Percentiles rank a stretch among this genome's conserved stretches.
phyloP scores from a whole-genome alignment of 2,113 vertebrate genomes.

The Oreocharis arfaki region DNA sequence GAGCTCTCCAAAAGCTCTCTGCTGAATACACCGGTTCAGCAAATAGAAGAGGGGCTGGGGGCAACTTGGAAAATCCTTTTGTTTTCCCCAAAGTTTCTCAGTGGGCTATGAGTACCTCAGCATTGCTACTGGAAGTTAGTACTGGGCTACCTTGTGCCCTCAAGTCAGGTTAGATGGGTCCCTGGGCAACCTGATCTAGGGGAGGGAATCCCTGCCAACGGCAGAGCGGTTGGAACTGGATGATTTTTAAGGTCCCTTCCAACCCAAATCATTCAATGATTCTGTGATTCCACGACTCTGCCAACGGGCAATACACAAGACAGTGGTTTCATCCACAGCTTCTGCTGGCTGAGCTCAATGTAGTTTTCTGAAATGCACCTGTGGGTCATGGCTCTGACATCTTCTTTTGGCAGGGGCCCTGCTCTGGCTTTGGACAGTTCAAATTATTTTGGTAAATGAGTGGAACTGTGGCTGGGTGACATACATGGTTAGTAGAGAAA shows the following conservation, averaged over 20 bases:
- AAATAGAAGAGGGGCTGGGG: background rate
- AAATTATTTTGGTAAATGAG: background rate
- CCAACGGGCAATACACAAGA: background rate
- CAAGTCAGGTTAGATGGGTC: background rate
- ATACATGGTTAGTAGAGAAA: background rate
- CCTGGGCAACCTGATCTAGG: background rate
- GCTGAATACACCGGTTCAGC: background rate
- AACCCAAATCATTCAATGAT: background rate
- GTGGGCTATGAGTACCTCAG: background rate
- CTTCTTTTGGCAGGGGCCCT: background rate
- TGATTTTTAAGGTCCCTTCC: background rate
- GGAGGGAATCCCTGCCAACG: background rate
- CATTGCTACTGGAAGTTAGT: background rate
- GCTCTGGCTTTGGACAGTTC: background rate
- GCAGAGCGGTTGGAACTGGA: background rate
- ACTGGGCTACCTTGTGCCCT: background rate
- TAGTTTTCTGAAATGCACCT: background rate
- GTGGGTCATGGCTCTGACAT: background rate
- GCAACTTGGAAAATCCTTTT: background rate
- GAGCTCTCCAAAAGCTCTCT: slow-evolving; percentile 44
- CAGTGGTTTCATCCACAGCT: background rate
- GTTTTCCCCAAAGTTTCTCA: background rate
- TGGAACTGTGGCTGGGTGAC: background rate
- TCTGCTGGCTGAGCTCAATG: background rate
- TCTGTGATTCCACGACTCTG: background rate